Evolutionary conservation across 2,888 invertebrate species (phyloP).

Genomic region (Oligia strigilis): DNA sequence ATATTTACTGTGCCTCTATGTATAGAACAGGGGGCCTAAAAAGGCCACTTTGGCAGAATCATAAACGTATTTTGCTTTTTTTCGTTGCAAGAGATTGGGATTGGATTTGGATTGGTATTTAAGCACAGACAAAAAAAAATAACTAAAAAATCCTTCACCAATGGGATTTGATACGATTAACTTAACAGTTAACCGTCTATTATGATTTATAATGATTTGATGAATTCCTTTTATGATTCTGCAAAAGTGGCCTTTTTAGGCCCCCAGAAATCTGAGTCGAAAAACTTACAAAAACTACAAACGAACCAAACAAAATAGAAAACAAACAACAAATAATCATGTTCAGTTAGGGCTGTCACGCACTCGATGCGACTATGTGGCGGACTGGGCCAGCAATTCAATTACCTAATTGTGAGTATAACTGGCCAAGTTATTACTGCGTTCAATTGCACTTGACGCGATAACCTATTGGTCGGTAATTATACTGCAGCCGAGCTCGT

Average conservation of each 20-base stretch:
- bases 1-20: background rate
- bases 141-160: too few species aligned
- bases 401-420: conserved; percentile 77
- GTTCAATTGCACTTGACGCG: conserved; percentile 65
- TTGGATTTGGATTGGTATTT: too few species aligned
- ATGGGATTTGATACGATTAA: too few species aligned
- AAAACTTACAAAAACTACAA: conserved; percentile 43
- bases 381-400: conserved; percentile 67
- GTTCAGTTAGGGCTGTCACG: conserved; percentile 54
- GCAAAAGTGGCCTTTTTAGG: too few species aligned
- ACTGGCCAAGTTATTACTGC: conserved; percentile 63
- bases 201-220: too few species aligned
- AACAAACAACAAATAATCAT: conserved; percentile 48
- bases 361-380: conserved; percentile 38
- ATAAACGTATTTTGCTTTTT: too few species aligned
- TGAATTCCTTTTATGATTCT: too few species aligned
- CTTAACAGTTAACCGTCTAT: too few species aligned
- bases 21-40: too few species aligned
- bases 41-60: too few species aligned
- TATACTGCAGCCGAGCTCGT: conserved; percentile 57
- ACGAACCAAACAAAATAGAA: conserved; percentile 22
- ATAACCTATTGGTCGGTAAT: conserved; percentile 67
- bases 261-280: background rate
- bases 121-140: too few species aligned
- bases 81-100: too few species aligned